Conservation (phyloP, 2,888 invertebrate species). For the Drosophila prolongata region DNA sequence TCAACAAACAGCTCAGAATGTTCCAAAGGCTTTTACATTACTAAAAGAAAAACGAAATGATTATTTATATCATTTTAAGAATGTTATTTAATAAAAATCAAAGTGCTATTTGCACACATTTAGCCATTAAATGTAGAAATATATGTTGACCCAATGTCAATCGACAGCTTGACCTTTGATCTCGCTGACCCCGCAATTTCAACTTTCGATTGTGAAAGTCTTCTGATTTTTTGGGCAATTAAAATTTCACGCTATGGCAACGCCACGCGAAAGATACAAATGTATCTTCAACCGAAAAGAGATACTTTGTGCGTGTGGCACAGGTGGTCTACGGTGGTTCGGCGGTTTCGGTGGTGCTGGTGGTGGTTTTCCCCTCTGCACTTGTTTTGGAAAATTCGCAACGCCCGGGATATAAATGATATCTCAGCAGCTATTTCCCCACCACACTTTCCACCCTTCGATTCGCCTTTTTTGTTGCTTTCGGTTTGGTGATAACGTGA, state of each 20-base stretch:
- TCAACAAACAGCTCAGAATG: no score
- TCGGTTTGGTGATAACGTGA: conserved; percentile 77
- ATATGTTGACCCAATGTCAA: not conserved
- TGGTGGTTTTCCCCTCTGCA: conserved; percentile 46
- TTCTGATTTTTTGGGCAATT: conserved; percentile 59
- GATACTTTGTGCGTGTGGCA: conserved; percentile 5
- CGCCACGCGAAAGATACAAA: conserved; percentile 28
- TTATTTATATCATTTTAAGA: no score
- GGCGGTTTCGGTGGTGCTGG: conserved; percentile 41
- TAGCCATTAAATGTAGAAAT: no score
- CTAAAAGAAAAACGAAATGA: no score
- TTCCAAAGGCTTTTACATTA: no score
- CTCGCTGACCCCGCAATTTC: conserved; percentile 14
- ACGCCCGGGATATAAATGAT: conserved; percentile 71
- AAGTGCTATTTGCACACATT: no score
- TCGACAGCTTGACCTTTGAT: conserved; percentile 19
- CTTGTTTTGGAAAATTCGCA: conserved; percentile 68
- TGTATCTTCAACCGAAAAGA: conserved; percentile 10
- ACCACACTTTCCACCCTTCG: conserved; percentile 4
- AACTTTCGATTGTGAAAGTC: conserved; percentile 18
- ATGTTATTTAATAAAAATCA: no score
- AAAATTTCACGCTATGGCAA: conserved; percentile 73
- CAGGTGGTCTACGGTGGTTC: conserved; percentile 57
- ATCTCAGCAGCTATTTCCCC: conserved; percentile 10
- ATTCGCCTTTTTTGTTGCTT: conserved; percentile 18